Evolutionary conservation across 2,113 vertebrate genomes (phyloP).

Genomic region (Tricholaema leucomelas): DNA sequence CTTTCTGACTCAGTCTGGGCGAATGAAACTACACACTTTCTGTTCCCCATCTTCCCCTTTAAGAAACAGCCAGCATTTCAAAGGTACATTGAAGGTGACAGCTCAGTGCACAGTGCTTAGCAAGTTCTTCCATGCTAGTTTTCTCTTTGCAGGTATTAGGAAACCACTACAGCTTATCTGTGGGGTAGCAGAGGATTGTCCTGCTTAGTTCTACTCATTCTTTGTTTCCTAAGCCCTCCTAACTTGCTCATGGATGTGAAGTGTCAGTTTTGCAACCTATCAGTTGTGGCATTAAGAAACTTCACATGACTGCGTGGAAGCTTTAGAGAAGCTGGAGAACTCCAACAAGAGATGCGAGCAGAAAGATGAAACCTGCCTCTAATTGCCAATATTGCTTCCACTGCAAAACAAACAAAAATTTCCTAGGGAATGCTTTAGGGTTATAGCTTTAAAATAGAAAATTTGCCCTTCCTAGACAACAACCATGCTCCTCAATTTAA

Average conservation of each 20-base stretch:
- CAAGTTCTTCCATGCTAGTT: slow-evolving; percentile 66
- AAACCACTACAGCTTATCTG: neutral
- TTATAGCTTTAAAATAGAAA: neutral
- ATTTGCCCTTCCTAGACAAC: neutral
- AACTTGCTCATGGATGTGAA: neutral
- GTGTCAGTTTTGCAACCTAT: neutral
- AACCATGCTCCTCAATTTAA: neutral
- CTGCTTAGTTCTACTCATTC: neutral
- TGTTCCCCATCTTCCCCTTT: slow-evolving; percentile 85
- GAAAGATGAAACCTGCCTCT: neutral
- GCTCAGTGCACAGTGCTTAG: slow-evolving; percentile 74
- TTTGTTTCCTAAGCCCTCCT: neutral
- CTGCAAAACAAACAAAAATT: neutral
- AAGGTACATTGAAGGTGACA: slow-evolving; percentile 83
- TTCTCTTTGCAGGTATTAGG: slow-evolving; percentile 55
- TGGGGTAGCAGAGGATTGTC: neutral
- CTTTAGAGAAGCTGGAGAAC: neutral
- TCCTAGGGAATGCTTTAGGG: neutral
- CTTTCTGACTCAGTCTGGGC: slow-evolving; percentile 81
- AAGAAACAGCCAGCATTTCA: slow-evolving; percentile 64
- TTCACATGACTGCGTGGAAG: neutral
- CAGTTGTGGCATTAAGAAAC: neutral
- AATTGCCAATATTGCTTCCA: neutral
- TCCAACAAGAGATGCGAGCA: neutral
- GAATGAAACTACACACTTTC: slow-evolving; percentile 88